Conservation (phyloP, 2,797 vertebrate species). For the Anniella stebbinsi region DNA sequence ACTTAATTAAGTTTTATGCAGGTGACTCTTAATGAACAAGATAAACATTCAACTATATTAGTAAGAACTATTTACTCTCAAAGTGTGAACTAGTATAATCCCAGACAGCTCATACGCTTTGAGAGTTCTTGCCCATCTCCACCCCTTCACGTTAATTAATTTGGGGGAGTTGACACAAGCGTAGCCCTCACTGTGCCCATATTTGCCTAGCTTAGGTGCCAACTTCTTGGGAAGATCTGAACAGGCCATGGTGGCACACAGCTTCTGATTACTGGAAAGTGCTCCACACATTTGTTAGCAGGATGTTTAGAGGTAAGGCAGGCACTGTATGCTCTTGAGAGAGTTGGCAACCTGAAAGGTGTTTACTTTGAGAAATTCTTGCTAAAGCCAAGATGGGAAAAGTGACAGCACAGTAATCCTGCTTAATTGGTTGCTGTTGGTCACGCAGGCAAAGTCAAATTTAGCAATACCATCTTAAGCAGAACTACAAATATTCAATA, state of each 20-base stretch:
- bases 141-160: background rate
- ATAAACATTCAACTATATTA: background rate
- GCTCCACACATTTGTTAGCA: no score
- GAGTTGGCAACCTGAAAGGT: no score
- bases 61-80: background rate
- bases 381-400: no score
- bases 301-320: no score
- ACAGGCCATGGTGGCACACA: background rate
- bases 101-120: background rate
- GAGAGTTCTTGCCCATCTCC: background rate
- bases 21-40: background rate
- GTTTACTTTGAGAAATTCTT: no score
- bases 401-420: no score
- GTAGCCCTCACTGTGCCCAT: background rate
- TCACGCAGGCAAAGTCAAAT: no score
- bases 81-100: background rate
- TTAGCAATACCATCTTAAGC: no score
- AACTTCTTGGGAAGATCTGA: background rate
- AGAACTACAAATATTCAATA: no score
- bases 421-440: no score
- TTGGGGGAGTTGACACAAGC: background rate
- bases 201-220: background rate
- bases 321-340: no score
- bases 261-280: background rate
- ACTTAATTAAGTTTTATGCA: conserved; percentile 10